phyloP scores from a whole-genome alignment of 2,797 vertebrate species.

The Enteromius fasciolatus region DNA sequence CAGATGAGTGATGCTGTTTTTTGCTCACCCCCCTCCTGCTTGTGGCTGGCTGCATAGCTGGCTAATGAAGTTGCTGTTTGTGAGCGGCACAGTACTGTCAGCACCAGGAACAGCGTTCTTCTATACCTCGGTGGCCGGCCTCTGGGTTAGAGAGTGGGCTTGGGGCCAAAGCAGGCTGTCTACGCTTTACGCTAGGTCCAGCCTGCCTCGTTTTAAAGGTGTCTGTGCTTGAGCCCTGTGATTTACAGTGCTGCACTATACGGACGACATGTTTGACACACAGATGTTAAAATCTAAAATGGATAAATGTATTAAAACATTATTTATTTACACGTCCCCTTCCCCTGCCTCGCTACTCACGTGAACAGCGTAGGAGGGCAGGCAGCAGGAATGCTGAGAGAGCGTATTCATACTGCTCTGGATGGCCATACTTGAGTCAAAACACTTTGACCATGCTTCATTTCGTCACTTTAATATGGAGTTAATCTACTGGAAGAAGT shows the following conservation, averaged over 20 bases:
- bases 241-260: conserved; percentile 62
- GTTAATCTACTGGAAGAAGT: conserved; percentile 60
- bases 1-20: conserved; percentile 66
- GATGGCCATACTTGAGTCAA: conserved; percentile 53
- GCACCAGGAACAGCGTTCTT: conserved; percentile 66
- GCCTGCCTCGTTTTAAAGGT: conserved; percentile 53
- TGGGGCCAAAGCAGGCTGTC: conserved; percentile 60
- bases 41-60: conserved; percentile 58
- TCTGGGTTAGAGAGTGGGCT: conserved; percentile 58
- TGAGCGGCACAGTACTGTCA: conserved; percentile 61
- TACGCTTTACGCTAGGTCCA: conserved; percentile 36
- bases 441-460: conserved; percentile 57
- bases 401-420: conserved; percentile 57
- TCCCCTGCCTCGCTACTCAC: conserved; percentile 17
- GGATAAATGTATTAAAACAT: conserved; percentile 62
- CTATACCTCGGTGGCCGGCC: conserved; percentile 56
- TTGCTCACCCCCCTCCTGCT: conserved; percentile 48
- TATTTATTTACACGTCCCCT: conserved; percentile 59
- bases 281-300: conserved; percentile 61
- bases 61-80: conserved; percentile 66
- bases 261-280: conserved; percentile 50
- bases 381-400: conserved; percentile 45
- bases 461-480: conserved; percentile 60
- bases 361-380: conserved; percentile 37
- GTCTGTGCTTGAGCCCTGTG: conserved; percentile 52